Percentiles rank a stretch among this genome's conserved stretches.
These are phyloP conservation scores for Achatina immaculata DNA, from an alignment of 1,140 invertebrate species.

Conservation along the genomic window DNA sequence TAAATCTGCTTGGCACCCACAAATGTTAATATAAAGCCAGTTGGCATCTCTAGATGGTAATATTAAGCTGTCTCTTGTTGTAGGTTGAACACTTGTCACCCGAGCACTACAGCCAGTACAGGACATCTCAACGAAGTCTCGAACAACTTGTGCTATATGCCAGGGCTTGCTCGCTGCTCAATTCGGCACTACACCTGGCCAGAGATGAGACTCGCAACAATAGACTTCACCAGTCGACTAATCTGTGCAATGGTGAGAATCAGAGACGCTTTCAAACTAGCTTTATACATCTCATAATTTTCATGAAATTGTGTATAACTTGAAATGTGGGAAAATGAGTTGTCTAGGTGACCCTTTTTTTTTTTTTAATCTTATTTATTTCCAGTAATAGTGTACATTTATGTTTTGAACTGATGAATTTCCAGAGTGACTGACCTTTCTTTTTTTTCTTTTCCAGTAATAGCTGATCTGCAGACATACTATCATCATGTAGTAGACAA, in stretches of 20 bases:
- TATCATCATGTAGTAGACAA: slow-evolving; percentile 89
- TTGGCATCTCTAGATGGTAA: too few species aligned
- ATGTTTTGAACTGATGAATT: too few species aligned
- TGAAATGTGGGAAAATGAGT: too few species aligned
- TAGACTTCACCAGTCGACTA: slow-evolving; percentile 88
- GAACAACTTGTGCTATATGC: slow-evolving; percentile 94
- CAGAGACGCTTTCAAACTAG: neutral
- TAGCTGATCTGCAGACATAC: slow-evolving; percentile 88
- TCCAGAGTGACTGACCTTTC: too few species aligned
- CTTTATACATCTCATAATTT: neutral
- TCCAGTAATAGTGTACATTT: too few species aligned
- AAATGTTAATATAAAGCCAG: too few species aligned
- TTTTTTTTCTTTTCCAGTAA: slow-evolving; percentile 77
- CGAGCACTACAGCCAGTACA: slow-evolving; percentile 23
- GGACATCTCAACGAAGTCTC: slow-evolving; percentile 75
- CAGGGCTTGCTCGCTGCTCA: slow-evolving; percentile 89
- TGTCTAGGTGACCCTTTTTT: too few species aligned
- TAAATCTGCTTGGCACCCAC: too few species aligned
- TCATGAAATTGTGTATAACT: too few species aligned
- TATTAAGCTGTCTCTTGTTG: too few species aligned
- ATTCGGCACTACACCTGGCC: slow-evolving; percentile 90
- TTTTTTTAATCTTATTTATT: too few species aligned
- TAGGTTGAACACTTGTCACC: slow-evolving; percentile 33
- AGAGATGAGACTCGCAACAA: slow-evolving; percentile 87
- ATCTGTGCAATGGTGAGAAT: slow-evolving; percentile 88